Percentiles rank a stretch among this genome's conserved stretches.
These are phyloP conservation scores for Eira barbara DNA, from an alignment of 2,113 vertebrate species.

Conservation along the genomic window DNA sequence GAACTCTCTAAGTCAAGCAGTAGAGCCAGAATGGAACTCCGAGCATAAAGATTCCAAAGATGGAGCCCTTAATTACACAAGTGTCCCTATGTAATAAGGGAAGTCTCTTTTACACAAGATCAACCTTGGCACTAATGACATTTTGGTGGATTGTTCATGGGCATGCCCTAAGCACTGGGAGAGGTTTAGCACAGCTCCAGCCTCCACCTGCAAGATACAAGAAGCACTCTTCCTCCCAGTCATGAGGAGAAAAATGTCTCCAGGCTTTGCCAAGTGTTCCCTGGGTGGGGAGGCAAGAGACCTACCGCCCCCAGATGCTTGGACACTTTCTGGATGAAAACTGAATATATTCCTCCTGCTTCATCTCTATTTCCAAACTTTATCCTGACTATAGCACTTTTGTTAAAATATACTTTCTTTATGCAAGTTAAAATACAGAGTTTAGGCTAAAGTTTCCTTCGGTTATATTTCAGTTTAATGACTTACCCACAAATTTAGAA, in stretches of 20 bases:
- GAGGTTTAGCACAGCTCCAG: neutral
- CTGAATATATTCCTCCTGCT: neutral
- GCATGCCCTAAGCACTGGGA: fast-evolving
- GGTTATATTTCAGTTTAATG: neutral
- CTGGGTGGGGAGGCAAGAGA: neutral
- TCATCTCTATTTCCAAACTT: neutral
- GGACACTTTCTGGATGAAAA: neutral
- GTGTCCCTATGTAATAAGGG: neutral
- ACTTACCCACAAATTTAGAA: neutral
- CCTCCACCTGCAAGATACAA: neutral
- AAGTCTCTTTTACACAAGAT: neutral
- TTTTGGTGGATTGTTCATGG: neutral
- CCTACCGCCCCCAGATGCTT: neutral
- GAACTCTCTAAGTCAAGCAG: neutral
- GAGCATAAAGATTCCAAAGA: neutral
- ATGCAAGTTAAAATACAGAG: neutral
- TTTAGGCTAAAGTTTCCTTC: neutral
- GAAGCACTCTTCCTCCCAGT: neutral
- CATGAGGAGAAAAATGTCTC: neutral
- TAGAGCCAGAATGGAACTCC: neutral
- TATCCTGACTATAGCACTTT: neutral
- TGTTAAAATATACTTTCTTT: neutral
- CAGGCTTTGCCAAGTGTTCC: neutral
- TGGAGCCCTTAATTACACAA: neutral
- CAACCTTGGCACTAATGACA: neutral